Conservation (phyloP, 2,797 vertebrate species). For the Nyctibius grandis region DNA sequence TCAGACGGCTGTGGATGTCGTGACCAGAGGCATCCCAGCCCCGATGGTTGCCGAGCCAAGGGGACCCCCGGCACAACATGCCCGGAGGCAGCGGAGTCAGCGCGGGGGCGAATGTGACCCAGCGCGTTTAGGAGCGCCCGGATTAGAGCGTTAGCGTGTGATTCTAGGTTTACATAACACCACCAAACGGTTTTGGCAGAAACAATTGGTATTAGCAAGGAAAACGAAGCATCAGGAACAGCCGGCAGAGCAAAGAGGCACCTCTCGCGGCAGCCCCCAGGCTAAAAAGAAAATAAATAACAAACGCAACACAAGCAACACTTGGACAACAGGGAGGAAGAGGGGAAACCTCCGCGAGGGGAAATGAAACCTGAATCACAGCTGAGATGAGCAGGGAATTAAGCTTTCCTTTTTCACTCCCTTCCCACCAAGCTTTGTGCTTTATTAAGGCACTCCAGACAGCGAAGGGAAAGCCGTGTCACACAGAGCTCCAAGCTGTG, state of each 20-base stretch:
- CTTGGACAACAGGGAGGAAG: neutral
- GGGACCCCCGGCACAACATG: neutral
- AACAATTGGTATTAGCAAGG: conserved; percentile 31
- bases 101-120: neutral
- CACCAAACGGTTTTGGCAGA: neutral
- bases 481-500: neutral
- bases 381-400: neutral
- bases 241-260: conserved; percentile 29
- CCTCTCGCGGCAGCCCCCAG: conserved; percentile 8
- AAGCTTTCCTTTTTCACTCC: neutral
- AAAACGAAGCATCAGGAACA: conserved; percentile 28
- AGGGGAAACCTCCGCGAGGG: neutral
- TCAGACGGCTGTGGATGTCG: accelerated
- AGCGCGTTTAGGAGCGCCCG: neutral
- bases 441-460: neutral
- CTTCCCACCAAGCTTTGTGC: neutral
- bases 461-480: neutral
- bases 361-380: neutral
- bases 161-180: conserved; percentile 55
- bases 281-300: neutral
- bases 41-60: neutral
- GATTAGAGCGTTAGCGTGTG: neutral
- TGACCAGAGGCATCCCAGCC: neutral
- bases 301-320: neutral
- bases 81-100: neutral